These are phyloP conservation scores for Taenioides sp. DNA, from an alignment of 2,797 vertebrate species.

Conservation along the genomic window DNA sequence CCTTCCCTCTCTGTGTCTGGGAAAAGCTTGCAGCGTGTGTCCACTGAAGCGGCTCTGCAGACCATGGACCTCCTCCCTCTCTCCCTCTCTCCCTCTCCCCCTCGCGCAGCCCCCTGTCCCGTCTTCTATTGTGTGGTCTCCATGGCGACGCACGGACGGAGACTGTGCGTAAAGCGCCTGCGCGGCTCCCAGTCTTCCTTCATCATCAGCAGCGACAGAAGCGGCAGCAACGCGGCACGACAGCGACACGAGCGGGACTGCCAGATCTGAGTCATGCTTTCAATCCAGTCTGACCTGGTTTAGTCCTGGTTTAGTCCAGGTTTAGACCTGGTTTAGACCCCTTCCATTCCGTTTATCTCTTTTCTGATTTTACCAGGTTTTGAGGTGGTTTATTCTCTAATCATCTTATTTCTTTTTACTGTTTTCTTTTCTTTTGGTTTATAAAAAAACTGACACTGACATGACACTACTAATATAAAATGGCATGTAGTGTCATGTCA, in stretches of 20 bases:
- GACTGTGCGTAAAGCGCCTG: slow-evolving; percentile 69
- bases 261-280: slow-evolving; percentile 4
- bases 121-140: slow-evolving; percentile 85
- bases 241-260: slow-evolving; percentile 22
- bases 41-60: slow-evolving; percentile 79
- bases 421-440: too few relatives aligned
- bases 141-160: slow-evolving; percentile 75
- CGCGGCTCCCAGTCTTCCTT: slow-evolving; percentile 54
- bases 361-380: too few relatives aligned
- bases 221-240: slow-evolving; percentile 38
- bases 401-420: too few relatives aligned
- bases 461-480: too few relatives aligned
- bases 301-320: not conserved
- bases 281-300: not conserved
- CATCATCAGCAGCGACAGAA: slow-evolving; percentile 45
- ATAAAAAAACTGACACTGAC: too few relatives aligned
- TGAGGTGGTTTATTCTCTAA: too few relatives aligned
- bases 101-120: slow-evolving; percentile 80
- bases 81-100: slow-evolving; percentile 60
- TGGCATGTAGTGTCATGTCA: too few relatives aligned
- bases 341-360: too few relatives aligned
- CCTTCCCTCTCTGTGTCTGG: slow-evolving; percentile 8
- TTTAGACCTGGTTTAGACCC: not conserved
- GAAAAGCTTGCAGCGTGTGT: slow-evolving; percentile 57
- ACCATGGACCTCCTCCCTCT: slow-evolving; percentile 48